Base-by-base conservation (phyloP, 2,888 invertebrate genomes). In the Sipunculus nudus region DNA sequence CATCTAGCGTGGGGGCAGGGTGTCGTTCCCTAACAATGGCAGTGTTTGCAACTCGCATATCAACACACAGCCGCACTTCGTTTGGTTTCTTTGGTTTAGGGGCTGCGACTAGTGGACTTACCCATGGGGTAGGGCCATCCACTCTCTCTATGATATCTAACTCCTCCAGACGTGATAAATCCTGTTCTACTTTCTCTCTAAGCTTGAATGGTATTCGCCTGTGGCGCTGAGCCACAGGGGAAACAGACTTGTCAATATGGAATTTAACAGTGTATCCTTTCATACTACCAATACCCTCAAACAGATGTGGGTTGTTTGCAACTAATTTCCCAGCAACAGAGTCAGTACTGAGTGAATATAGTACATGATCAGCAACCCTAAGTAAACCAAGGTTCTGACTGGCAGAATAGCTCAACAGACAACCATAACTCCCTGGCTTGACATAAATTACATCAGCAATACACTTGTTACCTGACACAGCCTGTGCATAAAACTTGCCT, bases 31-130 rank as follows among this genome's bases (percentile, higher is more conserved):
- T 32, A 46, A 61, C 35, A n/a, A 72, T 65, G 0, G 71, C 71
- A 26, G 53, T 63, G 48, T 74, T 71, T 3, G 69, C 47, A 49
- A 57, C 50, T 26, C 65, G 48, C 74, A 73, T 72, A 45, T 74
- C 71, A 2, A 71, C 62, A 52, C 71, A 73, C 4, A 74, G 40
- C 21, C 70, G 25, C 5, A 73, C 61, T 32, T 67, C 60, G 3
- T 59, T 43, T 2, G 55, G 61, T 19, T 59, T 61, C 49, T 53
- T 70, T n/a, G n/a, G 54, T 29, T 53, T 49, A 1, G 43, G 52
- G 3, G 39, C 25, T 19, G 28, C 28, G 3, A 53, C 58, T 19
- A 59, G 35, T 23, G 21, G 59, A 3, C 46, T 50, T 21, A 61
- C 50, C 61, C 61, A 61, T 3, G 53, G 46, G 6, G 57, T 61